Evolutionary conservation across 2,113 vertebrate species (phyloP).

Genomic region (Prietella phreatophila): DNA sequence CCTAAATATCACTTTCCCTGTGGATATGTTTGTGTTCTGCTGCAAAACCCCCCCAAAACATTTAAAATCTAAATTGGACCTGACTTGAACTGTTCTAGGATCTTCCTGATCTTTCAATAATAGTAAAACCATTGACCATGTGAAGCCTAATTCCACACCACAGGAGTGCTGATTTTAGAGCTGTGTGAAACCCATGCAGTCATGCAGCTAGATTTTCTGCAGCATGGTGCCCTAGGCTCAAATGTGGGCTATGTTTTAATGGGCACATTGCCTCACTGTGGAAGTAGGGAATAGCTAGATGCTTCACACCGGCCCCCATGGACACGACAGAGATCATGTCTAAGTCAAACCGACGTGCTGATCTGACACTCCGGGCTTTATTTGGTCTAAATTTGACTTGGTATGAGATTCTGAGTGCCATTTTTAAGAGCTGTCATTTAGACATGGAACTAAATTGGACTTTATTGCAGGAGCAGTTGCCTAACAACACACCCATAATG

Average conservation of each 20-base stretch:
- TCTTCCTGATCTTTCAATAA: constrained; percentile 4
- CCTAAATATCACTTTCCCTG: neutral
- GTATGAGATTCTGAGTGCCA: neutral
- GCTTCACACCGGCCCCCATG: constrained; percentile 12
- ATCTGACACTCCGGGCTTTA: constrained; percentile 15
- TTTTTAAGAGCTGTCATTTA: neutral
- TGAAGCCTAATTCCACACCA: constrained; percentile 14
- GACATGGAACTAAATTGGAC: constrained; percentile 16
- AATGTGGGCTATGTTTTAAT: constrained; percentile 56
- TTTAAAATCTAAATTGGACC: neutral
- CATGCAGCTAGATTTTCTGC: constrained; percentile 19
- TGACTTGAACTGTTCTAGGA: constrained; percentile 11
- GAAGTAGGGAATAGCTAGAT: constrained; percentile 14
- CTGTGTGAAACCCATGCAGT: neutral
- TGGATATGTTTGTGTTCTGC: neutral
- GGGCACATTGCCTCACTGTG: constrained; percentile 35
- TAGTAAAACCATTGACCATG: neutral
- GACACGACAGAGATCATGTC: constrained; percentile 26
- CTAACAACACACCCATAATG: neutral
- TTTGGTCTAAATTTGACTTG: neutral
- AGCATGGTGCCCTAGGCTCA: constrained; percentile 49
- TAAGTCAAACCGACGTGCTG: constrained; percentile 26
- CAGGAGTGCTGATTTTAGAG: constrained; percentile 26
- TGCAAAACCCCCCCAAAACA: neutral
- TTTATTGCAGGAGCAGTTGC: neutral